A percentile compares a stretch with the other conserved stretches of the same genome.
These are phyloP conservation scores for Palythoa grandis DNA, from an alignment of 92 coral and sea anemone genomes.

Conservation along the genomic window DNA sequence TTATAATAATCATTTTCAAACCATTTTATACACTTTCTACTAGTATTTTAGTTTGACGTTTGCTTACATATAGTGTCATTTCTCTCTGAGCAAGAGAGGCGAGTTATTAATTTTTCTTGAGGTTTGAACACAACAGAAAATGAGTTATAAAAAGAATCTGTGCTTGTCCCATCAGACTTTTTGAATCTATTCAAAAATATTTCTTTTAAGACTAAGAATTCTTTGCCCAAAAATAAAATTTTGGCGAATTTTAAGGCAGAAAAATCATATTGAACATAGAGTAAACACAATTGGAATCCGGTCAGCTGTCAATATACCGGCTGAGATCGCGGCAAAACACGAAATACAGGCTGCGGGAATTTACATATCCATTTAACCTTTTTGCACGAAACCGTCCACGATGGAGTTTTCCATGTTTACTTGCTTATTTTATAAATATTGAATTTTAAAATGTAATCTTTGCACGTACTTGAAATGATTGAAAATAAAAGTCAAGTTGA, in stretches of 20 bases:
- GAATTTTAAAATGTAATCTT: neutral
- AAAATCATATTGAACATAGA: neutral
- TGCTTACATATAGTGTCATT: neutral
- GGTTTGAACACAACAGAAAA: neutral
- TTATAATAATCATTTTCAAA: neutral
- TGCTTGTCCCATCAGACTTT: neutral
- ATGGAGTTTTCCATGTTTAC: neutral
- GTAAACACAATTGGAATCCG: neutral
- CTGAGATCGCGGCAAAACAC: neutral
- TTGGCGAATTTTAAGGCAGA: neutral
- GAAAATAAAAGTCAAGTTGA: neutral
- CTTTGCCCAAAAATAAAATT: neutral
- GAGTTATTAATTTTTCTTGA: neutral
- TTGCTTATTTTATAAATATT: neutral
- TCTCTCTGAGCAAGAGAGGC: neutral
- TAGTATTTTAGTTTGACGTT: neutral
- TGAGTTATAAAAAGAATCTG: neutral
- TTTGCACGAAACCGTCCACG: slow-evolving; percentile 3
- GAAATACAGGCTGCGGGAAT: neutral
- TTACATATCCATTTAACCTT: neutral
- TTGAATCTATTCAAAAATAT: neutral
- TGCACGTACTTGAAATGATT: neutral
- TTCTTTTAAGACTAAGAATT: neutral
- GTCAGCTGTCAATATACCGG: neutral
- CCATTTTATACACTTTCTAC: neutral